These are phyloP conservation scores for Drosophila falleni DNA, from an alignment of 2,888 invertebrate species.

Conservation along the genomic window DNA sequence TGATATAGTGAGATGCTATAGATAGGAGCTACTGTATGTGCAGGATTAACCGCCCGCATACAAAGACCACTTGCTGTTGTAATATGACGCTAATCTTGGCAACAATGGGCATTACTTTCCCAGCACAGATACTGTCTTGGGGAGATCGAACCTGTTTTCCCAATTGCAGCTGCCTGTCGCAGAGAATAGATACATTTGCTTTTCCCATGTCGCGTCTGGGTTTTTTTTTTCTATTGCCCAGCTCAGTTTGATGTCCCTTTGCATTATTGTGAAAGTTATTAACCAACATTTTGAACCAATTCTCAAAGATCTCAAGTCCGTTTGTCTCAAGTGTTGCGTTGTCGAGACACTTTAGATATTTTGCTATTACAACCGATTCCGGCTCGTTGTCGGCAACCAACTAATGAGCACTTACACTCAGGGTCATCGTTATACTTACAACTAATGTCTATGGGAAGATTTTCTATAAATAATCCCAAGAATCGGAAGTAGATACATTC, in stretches of 20 bases:
- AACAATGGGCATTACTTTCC: constrained; percentile 67
- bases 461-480: background rate
- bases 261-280: constrained; percentile 18
- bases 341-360: constrained; percentile 9
- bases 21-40: constrained; percentile 45
- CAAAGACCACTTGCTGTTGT: constrained; percentile 68
- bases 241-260: constrained; percentile 21
- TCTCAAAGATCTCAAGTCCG: constrained; percentile 13
- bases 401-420: constrained; percentile 17
- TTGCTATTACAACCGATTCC: constrained; percentile 11
- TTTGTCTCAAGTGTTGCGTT: constrained; percentile 30
- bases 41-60: constrained; percentile 50
- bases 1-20: constrained; percentile 21
- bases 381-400: background rate
- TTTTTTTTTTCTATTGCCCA: constrained; percentile 21
- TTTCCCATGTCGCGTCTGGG: constrained; percentile 14
- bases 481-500: constrained; percentile 2
- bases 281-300: constrained; percentile 10
- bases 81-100: constrained; percentile 72
- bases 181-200: constrained; percentile 14
- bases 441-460: background rate
- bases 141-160: constrained; percentile 39
- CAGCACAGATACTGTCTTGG: constrained; percentile 51
- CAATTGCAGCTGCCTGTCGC: constrained; percentile 52
- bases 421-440: constrained; percentile 3